Evolutionary conservation across 2,113 vertebrate species (phyloP), one percentile per base, ranked within the genome.

Genomic region (Caloenas nicobarica): DNA sequence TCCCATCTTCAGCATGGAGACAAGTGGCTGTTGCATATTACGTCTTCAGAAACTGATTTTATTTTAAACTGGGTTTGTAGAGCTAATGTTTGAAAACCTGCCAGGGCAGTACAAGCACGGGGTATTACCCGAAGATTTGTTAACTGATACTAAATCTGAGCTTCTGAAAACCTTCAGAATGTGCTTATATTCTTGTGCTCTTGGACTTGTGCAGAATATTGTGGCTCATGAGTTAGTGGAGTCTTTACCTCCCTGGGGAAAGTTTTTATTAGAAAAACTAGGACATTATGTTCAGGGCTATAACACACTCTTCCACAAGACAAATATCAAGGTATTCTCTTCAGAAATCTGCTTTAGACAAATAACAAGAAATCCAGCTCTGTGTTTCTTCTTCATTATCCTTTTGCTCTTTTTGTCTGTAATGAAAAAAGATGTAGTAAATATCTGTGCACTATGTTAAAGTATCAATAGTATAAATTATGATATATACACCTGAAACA

Each of bases 251-350:
- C 95, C 87, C 95, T 68, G 73, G 95, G 96, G 95, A 93, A 97
- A 97, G 93, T 97, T 96, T 97, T 97, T 95, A 93, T 96, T 96
- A 91, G 92, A 50, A 93, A 91, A 96, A 96, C 78, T 80, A 74
- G 90, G 88, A 91, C 82, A 40, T 91, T 72, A 36, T 71, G 89
- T 82, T 92, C 86, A 13, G 68, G 83, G 77, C 82, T 95, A 13
- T 82, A 87, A 57, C 89, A 87, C 83, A 81, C 53, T 81, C 69
- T 90, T 92, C 65, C 83, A 61, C 81, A 72, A 74, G 87, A 68
- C 65, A 84, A 94, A 69, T 80, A 87, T 5, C 64, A 53, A 88
- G 82, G 89, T 84, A 90, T 1, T 84, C 19, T 86, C 60, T 69
- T 88, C 80, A 86, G 90, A 93, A 89, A 54, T 51, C 57, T 57